Conservation (phyloP, 2,888 invertebrate genomes). For the Lasioglossum villosulum region DNA sequence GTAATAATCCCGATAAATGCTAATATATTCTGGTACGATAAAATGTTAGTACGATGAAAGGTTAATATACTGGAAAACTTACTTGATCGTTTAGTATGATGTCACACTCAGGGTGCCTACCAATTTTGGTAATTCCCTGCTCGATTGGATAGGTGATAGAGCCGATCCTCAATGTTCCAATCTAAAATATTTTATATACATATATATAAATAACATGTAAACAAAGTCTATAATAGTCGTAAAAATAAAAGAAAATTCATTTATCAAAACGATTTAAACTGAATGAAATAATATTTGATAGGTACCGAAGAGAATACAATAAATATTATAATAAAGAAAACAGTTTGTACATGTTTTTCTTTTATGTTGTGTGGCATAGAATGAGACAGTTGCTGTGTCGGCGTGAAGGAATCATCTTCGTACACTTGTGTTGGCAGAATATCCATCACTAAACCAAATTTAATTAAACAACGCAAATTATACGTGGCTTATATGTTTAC, state of each 20-base stretch:
- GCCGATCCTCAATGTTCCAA: constrained; percentile 62
- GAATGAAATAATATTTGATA: neutral
- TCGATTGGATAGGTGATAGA: constrained; percentile 51
- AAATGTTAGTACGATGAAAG: neutral
- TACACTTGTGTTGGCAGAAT: constrained; percentile 49
- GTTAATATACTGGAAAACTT: constrained; percentile 41
- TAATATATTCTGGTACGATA: too few species aligned
- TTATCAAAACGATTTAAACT: neutral
- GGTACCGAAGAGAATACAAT: neutral
- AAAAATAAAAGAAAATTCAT: neutral
- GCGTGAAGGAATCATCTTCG: constrained; percentile 31
- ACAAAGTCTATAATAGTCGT: neutral
- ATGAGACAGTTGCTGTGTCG: constrained; percentile 18
- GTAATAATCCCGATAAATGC: neutral
- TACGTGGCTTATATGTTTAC: neutral
- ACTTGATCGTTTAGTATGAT: constrained; percentile 65
- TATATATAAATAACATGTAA: neutral
- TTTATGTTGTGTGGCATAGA: neutral
- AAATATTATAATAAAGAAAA: neutral
- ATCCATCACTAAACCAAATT: constrained; percentile 44
- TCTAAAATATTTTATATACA: constrained; percentile 50
- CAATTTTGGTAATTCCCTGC: constrained; percentile 69
- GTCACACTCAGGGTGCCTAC: constrained; percentile 61
- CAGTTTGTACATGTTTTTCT: neutral
- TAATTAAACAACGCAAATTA: neutral